phyloP scores from a whole-genome alignment of 2,888 invertebrate genomes.

The Empis stercorea region DNA sequence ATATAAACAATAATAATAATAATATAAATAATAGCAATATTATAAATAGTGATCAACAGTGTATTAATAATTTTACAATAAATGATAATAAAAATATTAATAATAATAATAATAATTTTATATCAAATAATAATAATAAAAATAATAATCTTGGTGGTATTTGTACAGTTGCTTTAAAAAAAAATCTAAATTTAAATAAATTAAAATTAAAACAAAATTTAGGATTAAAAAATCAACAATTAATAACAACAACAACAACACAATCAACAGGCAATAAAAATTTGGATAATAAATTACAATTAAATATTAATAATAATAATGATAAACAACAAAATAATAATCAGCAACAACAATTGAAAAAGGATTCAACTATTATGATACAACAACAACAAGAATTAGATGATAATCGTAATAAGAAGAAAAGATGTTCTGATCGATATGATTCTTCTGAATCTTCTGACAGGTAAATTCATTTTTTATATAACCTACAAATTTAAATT shows the following conservation, averaged over 20 bases:
- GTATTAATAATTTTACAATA: slow-evolving; percentile 4
- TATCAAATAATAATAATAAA: not conserved
- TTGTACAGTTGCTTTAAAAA: not conserved
- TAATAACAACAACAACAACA: too few species aligned
- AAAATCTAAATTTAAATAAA: not conserved
- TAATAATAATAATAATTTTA: not conserved
- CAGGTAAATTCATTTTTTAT: slow-evolving; percentile 50
- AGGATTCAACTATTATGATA: not conserved
- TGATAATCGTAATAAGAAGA: slow-evolving; percentile 62
- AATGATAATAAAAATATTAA: slow-evolving; percentile 5
- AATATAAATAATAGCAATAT: slow-evolving; percentile 1
- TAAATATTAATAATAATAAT: not conserved
- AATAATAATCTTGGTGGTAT: not conserved
- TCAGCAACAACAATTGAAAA: not conserved
- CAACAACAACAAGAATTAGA: slow-evolving; percentile 18
- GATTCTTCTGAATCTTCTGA: slow-evolving; percentile 90
- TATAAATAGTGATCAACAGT: not conserved
- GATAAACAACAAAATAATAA: not conserved
- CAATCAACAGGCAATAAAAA: not conserved
- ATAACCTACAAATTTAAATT: too few species aligned
- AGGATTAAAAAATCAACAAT: not conserved
- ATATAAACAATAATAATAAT: not conserved
- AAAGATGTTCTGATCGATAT: slow-evolving; percentile 80
- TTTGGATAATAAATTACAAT: too few species aligned
- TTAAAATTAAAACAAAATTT: not conserved